These are phyloP conservation scores for Falco peregrinus DNA, from an alignment of 2,797 vertebrate genomes.

Conservation along the genomic window DNA sequence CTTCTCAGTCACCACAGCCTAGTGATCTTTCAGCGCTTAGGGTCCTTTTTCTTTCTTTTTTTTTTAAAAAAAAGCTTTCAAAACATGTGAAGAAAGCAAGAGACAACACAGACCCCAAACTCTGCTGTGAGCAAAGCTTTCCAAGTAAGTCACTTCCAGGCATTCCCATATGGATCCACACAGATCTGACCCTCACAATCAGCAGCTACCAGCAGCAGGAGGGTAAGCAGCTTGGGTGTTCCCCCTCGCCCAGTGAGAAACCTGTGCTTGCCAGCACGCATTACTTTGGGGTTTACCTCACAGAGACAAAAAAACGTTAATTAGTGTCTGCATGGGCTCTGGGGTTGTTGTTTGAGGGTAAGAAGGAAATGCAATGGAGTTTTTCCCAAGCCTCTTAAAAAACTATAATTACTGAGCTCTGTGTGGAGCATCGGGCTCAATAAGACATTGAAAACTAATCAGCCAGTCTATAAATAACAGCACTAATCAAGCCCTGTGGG, in stretches of 20 bases:
- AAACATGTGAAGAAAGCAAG: not conserved
- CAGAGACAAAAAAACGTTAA: constrained; percentile 21
- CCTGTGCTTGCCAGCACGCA: not conserved
- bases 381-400: not conserved
- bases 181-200: not conserved
- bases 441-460: constrained; percentile 30
- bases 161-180: rapidly evolving
- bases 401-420: not conserved
- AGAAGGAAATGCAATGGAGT: not conserved
- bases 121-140: not conserved
- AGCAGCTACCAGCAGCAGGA: not conserved
- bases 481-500: not conserved
- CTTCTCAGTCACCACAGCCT: not conserved
- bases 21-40: not conserved
- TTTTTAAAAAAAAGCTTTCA: not conserved
- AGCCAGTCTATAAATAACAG: not conserved
- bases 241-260: not conserved
- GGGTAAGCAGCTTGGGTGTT: constrained; percentile 35
- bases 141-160: not conserved
- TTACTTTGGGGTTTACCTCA: not conserved
- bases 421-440: not conserved
- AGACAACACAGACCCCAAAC: not conserved
- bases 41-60: not conserved
- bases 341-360: not conserved
- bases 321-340: not conserved